Percentiles rank a stretch among this genome's conserved stretches.
phyloP scores from a whole-genome alignment of 1,140 invertebrate species.

The Drosophila funebris region DNA sequence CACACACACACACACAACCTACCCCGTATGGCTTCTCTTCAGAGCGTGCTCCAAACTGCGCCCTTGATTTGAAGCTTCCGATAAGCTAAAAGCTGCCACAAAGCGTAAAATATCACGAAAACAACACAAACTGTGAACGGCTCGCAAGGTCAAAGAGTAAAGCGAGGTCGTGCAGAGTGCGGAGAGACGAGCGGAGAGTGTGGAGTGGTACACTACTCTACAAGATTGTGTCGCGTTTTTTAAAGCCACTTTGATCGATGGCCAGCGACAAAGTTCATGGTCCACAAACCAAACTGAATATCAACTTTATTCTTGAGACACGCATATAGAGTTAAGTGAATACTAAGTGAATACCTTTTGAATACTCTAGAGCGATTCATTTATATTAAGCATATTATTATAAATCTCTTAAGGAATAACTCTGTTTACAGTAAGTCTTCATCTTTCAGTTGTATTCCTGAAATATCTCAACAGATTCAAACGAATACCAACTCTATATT shows the following conservation, averaged over 20 bases:
- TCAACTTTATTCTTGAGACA: too few relatives aligned
- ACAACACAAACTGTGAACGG: conserved; percentile 8
- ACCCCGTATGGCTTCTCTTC: not conserved
- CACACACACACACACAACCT: too few relatives aligned
- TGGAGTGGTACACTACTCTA: not conserved
- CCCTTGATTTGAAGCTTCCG: conserved; percentile 68
- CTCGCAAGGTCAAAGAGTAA: conserved; percentile 36
- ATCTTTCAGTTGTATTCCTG: too few relatives aligned
- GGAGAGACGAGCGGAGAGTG: conserved; percentile 1
- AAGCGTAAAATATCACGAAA: conserved; percentile 61
- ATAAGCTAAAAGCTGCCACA: conserved; percentile 60
- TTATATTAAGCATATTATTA: too few relatives aligned
- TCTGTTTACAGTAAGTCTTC: too few relatives aligned
- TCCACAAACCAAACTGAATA: not conserved
- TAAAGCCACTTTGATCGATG: not conserved
- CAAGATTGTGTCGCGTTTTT: not conserved
- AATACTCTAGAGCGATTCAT: too few relatives aligned
- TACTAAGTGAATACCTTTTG: too few relatives aligned
- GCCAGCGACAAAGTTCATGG: not conserved
- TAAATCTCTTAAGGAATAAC: too few relatives aligned
- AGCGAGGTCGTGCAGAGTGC: conserved; percentile 32
- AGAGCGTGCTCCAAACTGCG: conserved; percentile 35
- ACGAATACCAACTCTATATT: too few relatives aligned
- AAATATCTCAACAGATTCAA: too few relatives aligned
- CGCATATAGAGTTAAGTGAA: not conserved